Percentiles rank a stretch among this genome's conserved stretches.
These are phyloP conservation scores for Drosophila simulans DNA, from an alignment of 1,140 invertebrate genomes.

Conservation along the genomic window DNA sequence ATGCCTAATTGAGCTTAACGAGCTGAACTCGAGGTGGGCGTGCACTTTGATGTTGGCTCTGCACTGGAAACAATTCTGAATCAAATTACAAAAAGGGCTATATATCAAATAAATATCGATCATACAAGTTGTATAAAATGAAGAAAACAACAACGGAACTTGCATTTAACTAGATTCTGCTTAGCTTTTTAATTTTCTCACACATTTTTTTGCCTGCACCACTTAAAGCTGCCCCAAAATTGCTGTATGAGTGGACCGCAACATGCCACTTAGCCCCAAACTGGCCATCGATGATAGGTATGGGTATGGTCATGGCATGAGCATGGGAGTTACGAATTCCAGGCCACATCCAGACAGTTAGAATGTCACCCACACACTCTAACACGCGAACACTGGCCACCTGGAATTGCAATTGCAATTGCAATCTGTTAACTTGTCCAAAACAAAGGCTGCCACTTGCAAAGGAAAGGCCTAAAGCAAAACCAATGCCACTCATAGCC, in stretches of 20 bases:
- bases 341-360: conserved; percentile 63
- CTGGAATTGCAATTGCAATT: conserved; percentile 16
- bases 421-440: conserved; percentile 63
- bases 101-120: too few relatives aligned
- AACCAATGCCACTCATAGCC: conserved; percentile 57
- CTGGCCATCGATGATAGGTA: conserved; percentile 46
- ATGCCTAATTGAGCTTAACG: conserved; percentile 66
- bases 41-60: conserved; percentile 20
- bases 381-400: conserved; percentile 25
- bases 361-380: conserved; percentile 70
- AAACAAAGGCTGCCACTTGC: conserved; percentile 37
- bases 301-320: conserved; percentile 8
- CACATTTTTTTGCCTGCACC: neutral
- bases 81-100: neutral
- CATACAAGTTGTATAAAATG: too few relatives aligned
- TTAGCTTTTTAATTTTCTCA: too few relatives aligned
- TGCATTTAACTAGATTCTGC: too few relatives aligned
- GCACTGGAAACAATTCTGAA: neutral
- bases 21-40: conserved; percentile 40
- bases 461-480: conserved; percentile 3
- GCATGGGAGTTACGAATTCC: conserved; percentile 49
- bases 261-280: conserved; percentile 74
- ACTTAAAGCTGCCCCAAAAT: conserved; percentile 55
- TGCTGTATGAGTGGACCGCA: conserved; percentile 57
- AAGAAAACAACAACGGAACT: too few relatives aligned